Evolutionary conservation across 1,140 invertebrate genomes (phyloP), one percentile per base, ranked within the genome.

Genomic region (Dufourea novaeangliae): DNA sequence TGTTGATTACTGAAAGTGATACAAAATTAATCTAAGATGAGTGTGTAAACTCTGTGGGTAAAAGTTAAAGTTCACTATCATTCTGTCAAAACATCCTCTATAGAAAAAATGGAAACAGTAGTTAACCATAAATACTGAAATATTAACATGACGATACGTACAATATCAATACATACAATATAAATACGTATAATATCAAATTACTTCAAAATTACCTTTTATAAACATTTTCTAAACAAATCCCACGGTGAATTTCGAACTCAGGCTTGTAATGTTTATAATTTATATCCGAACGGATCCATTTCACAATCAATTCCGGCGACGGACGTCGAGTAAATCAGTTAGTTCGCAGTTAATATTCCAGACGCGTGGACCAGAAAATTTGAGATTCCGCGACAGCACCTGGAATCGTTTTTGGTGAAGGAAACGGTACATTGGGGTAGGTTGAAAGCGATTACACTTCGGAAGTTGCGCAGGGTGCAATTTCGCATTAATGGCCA

Each of bases 401-500:
- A 34, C 7, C n/a, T 22, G 32, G 41, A 39, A 64, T 22, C n/a
- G 46, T 41, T 57, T 67, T 75, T 44, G 22, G 39, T 46, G 25
- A 17, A 12, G 29, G 39, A 59, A 37, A 44, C n/a, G 50, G 14
- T 54, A 14, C 22, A 57, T 37, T 17, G 29, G 39, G n/a, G 32
- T n/a, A 39, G 54, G 61, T 44, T 34, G 39, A 50, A 46, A n/a
- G n/a, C 25, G 56, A 69, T 37, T 68, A 27, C n/a, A 32, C 32
- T 61, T 52, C 11, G 41, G 37, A 61, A 71, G 44, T 77, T 62
- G 32, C 29, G 52, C 41, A 11, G 6, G 20, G 32, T 27, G 56
- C 67, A 71, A 77, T 52, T 77, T 71, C 54, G n/a, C 39, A 70
- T 77, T 77, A 77, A 71, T 46, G 22, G 37, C 29, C n/a, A 27